A percentile compares a stretch with the other conserved stretches of the same genome.
Conservation (phyloP, 1,140 invertebrate species). For the Bombus sibiricus region DNA sequence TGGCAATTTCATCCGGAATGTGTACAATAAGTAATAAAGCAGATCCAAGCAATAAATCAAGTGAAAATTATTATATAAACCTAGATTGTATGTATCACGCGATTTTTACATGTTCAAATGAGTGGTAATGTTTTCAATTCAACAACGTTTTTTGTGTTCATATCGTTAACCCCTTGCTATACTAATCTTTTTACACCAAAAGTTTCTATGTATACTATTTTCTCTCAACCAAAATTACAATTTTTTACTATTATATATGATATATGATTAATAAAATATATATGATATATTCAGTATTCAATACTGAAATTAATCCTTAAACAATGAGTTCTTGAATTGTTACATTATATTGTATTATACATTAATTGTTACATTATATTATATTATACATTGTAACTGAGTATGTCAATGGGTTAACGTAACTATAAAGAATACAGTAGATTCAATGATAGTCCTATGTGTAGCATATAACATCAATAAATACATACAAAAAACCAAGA, state of each 20-base stretch:
- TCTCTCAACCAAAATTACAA: too few species aligned
- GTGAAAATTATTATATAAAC: neutral
- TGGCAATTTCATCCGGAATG: neutral
- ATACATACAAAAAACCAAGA: neutral
- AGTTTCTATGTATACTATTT: too few species aligned
- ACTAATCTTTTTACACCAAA: neutral
- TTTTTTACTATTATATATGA: too few species aligned
- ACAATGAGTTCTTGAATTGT: neutral
- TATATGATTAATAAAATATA: too few species aligned
- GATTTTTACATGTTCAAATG: neutral
- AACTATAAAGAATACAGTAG: too few species aligned
- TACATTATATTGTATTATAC: too few species aligned
- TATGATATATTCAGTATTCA: neutral
- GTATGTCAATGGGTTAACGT: neutral
- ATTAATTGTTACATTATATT: too few species aligned
- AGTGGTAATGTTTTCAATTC: neutral
- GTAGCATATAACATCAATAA: too few species aligned
- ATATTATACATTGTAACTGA: neutral
- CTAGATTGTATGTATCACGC: neutral
- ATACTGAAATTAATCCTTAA: neutral
- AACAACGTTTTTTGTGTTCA: neutral
- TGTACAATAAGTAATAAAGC: neutral
- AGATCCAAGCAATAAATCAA: neutral
- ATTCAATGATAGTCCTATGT: neutral
- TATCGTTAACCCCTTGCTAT: neutral